These are phyloP conservation scores for Thera obeliscata DNA, from an alignment of 2,888 invertebrate species.

Conservation along the genomic window DNA sequence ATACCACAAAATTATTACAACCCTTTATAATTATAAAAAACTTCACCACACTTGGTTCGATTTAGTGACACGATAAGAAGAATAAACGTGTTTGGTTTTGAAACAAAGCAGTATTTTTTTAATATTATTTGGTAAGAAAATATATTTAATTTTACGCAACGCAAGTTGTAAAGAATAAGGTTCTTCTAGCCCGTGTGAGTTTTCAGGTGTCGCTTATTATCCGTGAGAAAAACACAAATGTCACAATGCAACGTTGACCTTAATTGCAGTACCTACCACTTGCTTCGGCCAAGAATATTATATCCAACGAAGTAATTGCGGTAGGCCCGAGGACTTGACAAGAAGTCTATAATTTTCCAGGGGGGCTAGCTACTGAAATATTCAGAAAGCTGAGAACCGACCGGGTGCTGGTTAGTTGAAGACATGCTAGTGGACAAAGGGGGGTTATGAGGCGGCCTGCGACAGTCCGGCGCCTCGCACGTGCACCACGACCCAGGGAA, in stretches of 20 bases:
- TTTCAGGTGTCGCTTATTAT: slow-evolving; percentile 47
- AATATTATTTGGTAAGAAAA: too few relatives aligned
- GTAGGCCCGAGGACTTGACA: slow-evolving; percentile 52
- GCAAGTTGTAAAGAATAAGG: slow-evolving; percentile 7
- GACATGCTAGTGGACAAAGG: slow-evolving; percentile 38
- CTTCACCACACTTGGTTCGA: too few relatives aligned
- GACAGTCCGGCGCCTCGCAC: slow-evolving; percentile 37
- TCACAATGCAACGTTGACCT: slow-evolving; percentile 64
- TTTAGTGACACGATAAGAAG: too few relatives aligned
- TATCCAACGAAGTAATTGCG: slow-evolving; percentile 66
- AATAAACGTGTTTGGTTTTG: too few relatives aligned
- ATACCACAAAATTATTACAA: too few relatives aligned
- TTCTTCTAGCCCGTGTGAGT: slow-evolving; percentile 36
- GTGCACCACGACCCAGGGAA: slow-evolving; percentile 47
- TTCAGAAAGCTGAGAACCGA: slow-evolving; percentile 70
- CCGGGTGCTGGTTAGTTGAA: slow-evolving; percentile 49
- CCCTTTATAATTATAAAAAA: too few relatives aligned
- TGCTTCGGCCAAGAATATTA: slow-evolving; percentile 56
- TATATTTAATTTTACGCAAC: not conserved
- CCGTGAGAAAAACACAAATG: slow-evolving; percentile 64
- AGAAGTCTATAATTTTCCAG: slow-evolving; percentile 74
- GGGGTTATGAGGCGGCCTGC: slow-evolving; percentile 37
- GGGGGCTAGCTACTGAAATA: slow-evolving; percentile 69
- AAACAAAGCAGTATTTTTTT: too few relatives aligned
- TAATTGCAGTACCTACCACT: slow-evolving; percentile 56